Conservation (phyloP, 2,113 vertebrate genomes). For the Callipepla californica region DNA sequence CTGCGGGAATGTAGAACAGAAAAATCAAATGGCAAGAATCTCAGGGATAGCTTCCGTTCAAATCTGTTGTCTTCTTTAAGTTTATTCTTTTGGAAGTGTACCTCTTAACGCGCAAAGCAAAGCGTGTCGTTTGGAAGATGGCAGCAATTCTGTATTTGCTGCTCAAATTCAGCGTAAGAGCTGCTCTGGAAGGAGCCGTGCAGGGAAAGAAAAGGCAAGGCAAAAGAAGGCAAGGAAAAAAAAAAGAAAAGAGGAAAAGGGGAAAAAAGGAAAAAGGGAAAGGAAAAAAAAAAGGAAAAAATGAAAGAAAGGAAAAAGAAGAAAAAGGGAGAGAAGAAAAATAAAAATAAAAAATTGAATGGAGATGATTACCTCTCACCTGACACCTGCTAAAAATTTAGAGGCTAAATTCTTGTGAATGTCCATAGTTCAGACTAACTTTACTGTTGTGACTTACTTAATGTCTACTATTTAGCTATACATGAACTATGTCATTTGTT, state of each 20-base stretch:
- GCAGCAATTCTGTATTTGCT: background rate
- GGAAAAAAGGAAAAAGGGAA: too few relatives aligned
- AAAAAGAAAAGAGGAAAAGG: too few relatives aligned
- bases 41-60: background rate
- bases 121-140: background rate
- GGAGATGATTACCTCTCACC: background rate
- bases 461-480: background rate
- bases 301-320: too few relatives aligned
- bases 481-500: rapidly evolving
- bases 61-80: background rate
- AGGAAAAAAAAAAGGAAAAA: too few relatives aligned
- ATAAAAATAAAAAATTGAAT: background rate
- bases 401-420: background rate
- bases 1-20: too few relatives aligned
- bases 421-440: background rate
- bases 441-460: background rate
- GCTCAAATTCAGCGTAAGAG: background rate
- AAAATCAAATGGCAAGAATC: background rate
- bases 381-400: background rate
- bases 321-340: background rate
- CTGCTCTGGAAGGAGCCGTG: background rate
- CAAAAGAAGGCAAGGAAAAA: too few relatives aligned
- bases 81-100: background rate
- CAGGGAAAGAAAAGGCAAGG: background rate
- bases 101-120: background rate